Percentiles rank a stretch among this genome's conserved stretches.
Conservation (phyloP, 2,113 vertebrate species). For the Casuarius casuarius region DNA sequence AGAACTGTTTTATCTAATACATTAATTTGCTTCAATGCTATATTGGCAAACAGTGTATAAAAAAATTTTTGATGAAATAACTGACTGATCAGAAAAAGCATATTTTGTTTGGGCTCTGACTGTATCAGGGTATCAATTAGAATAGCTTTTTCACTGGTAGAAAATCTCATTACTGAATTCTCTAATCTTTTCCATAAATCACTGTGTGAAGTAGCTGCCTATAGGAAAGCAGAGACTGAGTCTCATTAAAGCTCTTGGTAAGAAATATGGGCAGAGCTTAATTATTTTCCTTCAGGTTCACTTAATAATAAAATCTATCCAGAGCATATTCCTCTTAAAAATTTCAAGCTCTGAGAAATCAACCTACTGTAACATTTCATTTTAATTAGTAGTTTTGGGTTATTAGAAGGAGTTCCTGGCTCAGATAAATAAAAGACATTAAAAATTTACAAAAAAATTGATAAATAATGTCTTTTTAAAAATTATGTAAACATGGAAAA, state of each 20-base stretch:
- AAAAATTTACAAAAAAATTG: neutral
- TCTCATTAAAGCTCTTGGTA: constrained; percentile 39
- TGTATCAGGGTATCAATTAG: constrained; percentile 17
- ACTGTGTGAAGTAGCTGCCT: neutral
- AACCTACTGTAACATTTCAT: neutral
- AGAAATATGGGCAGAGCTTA: constrained; percentile 27
- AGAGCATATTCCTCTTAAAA: constrained; percentile 15
- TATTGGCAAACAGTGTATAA: constrained; percentile 20
- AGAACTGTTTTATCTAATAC: neutral
- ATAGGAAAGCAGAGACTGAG: constrained; percentile 6
- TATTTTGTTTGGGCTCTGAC: neutral
- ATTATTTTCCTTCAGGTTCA: constrained; percentile 41
- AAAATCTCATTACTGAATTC: constrained; percentile 42
- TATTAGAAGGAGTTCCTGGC: neutral
- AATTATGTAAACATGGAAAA: neutral
- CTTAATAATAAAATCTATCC: constrained; percentile 12
- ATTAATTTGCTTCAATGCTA: neutral
- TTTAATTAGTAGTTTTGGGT: neutral
- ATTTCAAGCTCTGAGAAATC: neutral
- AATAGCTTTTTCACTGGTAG: neutral
- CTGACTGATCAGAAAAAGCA: neutral
- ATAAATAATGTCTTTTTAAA: neutral
- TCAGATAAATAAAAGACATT: neutral
- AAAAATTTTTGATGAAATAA: neutral
- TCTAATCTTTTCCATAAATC: constrained; percentile 44